Percentiles rank a stretch among this genome's conserved stretches.
Evolutionary conservation across 2,888 invertebrate species (phyloP).

Genomic region (Drosophila algonquin): DNA sequence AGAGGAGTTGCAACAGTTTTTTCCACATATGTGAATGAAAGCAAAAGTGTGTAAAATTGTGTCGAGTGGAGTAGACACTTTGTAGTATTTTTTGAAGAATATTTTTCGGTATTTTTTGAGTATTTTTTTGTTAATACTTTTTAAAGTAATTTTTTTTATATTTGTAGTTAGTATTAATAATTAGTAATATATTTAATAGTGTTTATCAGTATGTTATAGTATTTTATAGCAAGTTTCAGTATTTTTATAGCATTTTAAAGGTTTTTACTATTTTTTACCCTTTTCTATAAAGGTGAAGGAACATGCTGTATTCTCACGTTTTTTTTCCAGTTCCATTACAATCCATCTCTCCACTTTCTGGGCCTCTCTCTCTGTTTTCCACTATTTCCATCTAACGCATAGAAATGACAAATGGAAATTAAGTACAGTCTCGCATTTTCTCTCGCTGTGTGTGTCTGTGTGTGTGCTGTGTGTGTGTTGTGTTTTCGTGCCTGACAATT

Average conservation of each 20-base stretch:
- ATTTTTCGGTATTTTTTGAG: too few species aligned
- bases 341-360: not conserved
- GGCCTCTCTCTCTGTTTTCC: not conserved
- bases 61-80: too few species aligned
- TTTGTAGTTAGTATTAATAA: too few species aligned
- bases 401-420: slow-evolving; percentile 37
- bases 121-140: too few species aligned
- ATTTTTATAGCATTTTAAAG: too few species aligned
- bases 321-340: slow-evolving; percentile 21
- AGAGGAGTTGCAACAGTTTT: not conserved
- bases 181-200: too few species aligned
- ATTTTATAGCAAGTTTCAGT: too few species aligned
- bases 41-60: not conserved
- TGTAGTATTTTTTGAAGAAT: too few species aligned
- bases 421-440: slow-evolving; percentile 63
- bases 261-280: too few species aligned
- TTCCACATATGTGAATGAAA: not conserved
- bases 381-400: slow-evolving; percentile 31
- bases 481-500: slow-evolving; percentile 52
- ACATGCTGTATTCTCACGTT: slow-evolving; percentile 43
- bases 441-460: slow-evolving; percentile 8
- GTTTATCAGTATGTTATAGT: too few species aligned
- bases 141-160: not conserved
- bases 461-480: slow-evolving; percentile 1
- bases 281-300: slow-evolving; percentile 12